Base-by-base conservation (phyloP, 2,113 vertebrate genomes). In the Anolis carolinensis region DNA sequence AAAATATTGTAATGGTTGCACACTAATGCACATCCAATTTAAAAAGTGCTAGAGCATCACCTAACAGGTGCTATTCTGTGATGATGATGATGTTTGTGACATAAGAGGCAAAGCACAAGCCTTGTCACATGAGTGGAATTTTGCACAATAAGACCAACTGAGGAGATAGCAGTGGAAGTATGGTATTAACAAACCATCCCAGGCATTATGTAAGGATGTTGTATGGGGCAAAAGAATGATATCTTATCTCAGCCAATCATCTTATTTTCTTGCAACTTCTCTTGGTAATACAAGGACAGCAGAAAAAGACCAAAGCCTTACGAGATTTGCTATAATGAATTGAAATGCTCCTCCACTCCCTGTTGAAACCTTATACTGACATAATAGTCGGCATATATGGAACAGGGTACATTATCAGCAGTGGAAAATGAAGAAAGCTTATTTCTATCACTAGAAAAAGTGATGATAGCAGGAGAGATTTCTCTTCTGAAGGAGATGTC, bases 321-420 rank as follows among this genome's bases (percentile, higher is more conserved):
- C 90, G 89, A 94, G n/a, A 85, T 93, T 95, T 93, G 83, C 91
- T 94, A 92, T 91, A 92, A 65, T 89, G 95, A 96, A 95, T 93
- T 89, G 85, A 83, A 44, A 68, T 90, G 92, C 93, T 81, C 88
- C 90, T 91, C 81, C 81, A 71, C 83, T 85, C 91, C 32, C 91
- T 92, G 16, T 76, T 95, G 81, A 82, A 89, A 21, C 73, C 86
- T 91, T 73, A 67, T 92, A 95, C 18, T 59, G 18, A 18, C 55
- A 59, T 59, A 13, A 59, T 59, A 59, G 55, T 59, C 14, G 5
- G 27, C 48, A 52, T 55, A 77, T 30, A 94, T 89, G 55, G 94
- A 93, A 94, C 95, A 90, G 94, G 87, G 27, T 77, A 88, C 93
- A 74, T 16, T 72, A 30, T 70, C 32, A 90, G 39, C 39, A 44